Conservation (phyloP, 2,888 invertebrate species). For the Caenorhabditis sp. region DNA sequence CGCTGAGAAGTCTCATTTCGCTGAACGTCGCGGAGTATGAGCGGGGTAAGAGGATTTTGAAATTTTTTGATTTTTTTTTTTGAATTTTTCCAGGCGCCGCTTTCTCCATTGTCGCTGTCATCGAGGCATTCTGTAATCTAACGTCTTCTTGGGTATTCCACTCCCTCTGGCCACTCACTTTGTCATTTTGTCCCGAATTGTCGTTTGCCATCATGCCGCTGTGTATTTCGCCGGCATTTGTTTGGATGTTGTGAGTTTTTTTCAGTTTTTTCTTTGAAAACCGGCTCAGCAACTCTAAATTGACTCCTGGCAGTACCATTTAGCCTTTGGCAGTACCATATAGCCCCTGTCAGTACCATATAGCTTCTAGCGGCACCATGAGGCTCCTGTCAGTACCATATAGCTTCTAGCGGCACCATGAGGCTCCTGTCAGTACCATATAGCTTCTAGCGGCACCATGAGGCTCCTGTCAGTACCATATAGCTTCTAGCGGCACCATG, state of each 20-base stretch:
- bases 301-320: too few relatives aligned
- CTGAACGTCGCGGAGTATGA: conserved; percentile 61
- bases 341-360: too few relatives aligned
- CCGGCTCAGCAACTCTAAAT: background rate
- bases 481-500: too few relatives aligned
- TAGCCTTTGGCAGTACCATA: too few relatives aligned
- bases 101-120: conserved; percentile 65
- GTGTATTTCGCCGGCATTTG: conserved; percentile 63
- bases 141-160: conserved; percentile 70
- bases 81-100: conserved; percentile 67
- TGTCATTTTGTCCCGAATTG: conserved; percentile 69
- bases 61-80: background rate
- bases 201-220: conserved; percentile 72
- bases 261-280: background rate
- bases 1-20: conserved; percentile 67
- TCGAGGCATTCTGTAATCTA: conserved; percentile 70
- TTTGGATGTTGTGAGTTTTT: conserved; percentile 57
- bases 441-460: too few relatives aligned
- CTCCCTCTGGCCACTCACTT: conserved; percentile 65
- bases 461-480: too few relatives aligned
- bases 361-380: too few relatives aligned
- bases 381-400: too few relatives aligned
- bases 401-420: too few relatives aligned
- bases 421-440: too few relatives aligned
- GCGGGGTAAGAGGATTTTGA: conserved; percentile 45